Evolutionary conservation across 2,797 vertebrate species (phyloP).

Genomic region (Enteromius fasciolatus): DNA sequence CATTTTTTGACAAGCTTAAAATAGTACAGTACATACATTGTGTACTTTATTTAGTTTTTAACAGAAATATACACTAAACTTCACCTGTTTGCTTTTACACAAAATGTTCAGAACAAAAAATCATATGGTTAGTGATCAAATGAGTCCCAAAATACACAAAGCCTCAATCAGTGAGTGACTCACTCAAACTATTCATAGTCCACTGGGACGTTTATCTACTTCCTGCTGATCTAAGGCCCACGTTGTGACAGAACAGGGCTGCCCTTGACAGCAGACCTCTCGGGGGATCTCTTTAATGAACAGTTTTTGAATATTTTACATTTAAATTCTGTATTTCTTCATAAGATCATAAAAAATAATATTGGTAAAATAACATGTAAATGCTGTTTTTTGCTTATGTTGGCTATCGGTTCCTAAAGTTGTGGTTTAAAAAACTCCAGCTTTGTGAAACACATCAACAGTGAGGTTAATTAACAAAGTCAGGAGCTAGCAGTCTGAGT

Average conservation of each 20-base stretch:
- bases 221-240: conserved; percentile 50
- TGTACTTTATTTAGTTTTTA: neutral
- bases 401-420: neutral
- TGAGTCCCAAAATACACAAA: conserved; percentile 59
- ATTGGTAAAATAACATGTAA: neutral
- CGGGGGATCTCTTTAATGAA: neutral
- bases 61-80: neutral
- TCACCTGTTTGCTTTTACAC: conserved; percentile 52
- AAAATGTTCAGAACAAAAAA: conserved; percentile 39
- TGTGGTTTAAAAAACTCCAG: neutral
- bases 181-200: conserved; percentile 55
- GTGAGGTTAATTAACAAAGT: conserved; percentile 32
- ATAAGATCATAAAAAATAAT: neutral
- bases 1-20: no score
- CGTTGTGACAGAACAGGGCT: conserved; percentile 42
- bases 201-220: conserved; percentile 57
- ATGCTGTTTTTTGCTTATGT: neutral
- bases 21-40: no score
- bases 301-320: neutral
- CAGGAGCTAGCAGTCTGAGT: neutral
- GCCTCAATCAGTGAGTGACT: conserved; percentile 52
- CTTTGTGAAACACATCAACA: conserved; percentile 25
- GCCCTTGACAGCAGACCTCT: neutral
- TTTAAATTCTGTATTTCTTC: neutral
- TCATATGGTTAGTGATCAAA: conserved; percentile 29